phyloP scores from a whole-genome alignment of 2,888 invertebrate species.

The Drosophila barbarae region DNA sequence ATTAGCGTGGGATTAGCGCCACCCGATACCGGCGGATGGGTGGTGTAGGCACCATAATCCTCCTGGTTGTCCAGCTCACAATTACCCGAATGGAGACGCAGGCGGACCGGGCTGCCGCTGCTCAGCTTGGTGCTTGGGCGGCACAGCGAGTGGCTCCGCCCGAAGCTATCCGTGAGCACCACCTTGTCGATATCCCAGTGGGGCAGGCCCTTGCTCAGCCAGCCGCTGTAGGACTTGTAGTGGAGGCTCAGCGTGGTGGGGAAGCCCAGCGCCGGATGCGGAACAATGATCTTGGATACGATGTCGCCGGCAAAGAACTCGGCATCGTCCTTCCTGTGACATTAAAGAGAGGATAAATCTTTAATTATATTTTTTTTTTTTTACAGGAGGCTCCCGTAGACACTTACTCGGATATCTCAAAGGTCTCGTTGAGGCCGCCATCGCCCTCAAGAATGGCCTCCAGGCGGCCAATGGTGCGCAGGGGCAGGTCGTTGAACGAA shows the following conservation, averaged over 20 bases:
- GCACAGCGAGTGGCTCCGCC: conserved; percentile 90
- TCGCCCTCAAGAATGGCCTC: conserved; percentile 90
- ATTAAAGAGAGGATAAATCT: too few species aligned
- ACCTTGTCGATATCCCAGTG: conserved; percentile 91
- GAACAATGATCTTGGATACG: conserved; percentile 90
- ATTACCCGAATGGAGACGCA: conserved; percentile 88
- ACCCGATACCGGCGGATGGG: conserved; percentile 38
- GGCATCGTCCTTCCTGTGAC: conserved; percentile 87
- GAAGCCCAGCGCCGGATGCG: conserved; percentile 91
- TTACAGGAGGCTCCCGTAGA: background rate
- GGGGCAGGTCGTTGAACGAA: conserved; percentile 83
- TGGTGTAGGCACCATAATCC: conserved; percentile 74
- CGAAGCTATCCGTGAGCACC: conserved; percentile 90
- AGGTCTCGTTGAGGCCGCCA: conserved; percentile 91
- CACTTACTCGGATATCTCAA: conserved; percentile 87
- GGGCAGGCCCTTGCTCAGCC: conserved; percentile 91
- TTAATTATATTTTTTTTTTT: background rate
- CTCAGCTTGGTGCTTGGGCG: conserved; percentile 87
- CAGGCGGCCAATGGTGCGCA: conserved; percentile 85
- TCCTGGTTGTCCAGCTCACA: conserved; percentile 84
- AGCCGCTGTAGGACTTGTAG: conserved; percentile 93
- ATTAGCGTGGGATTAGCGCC: conserved; percentile 2
- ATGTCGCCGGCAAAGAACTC: conserved; percentile 86
- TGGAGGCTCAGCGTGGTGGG: conserved; percentile 87
- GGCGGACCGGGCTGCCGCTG: conserved; percentile 86